Percentiles rank a stretch among this genome's conserved stretches.
Evolutionary conservation across 2,113 vertebrate species (phyloP).

Genomic region (Sciurus niger): DNA sequence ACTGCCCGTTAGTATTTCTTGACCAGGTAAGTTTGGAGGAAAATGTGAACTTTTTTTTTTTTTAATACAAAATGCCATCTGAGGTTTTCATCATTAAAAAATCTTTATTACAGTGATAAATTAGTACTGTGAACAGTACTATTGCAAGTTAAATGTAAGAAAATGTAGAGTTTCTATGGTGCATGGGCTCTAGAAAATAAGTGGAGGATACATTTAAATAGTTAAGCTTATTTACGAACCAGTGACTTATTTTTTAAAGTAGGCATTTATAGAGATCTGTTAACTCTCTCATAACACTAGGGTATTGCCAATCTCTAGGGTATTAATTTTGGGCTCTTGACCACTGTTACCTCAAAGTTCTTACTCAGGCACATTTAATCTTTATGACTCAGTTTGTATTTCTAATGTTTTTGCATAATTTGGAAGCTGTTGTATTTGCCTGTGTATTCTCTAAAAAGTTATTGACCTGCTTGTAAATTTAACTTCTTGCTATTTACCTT

Average conservation of each 20-base stretch:
- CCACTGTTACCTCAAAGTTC: neutral
- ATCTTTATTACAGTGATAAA: neutral
- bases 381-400: constrained; percentile 11
- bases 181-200: constrained; percentile 9
- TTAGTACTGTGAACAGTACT: neutral
- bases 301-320: neutral
- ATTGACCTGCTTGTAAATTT: neutral
- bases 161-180: neutral
- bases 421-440: neutral
- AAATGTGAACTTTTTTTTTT: constrained; percentile 1
- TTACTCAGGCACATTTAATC: neutral
- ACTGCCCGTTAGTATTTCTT: neutral
- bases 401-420: constrained; percentile 37
- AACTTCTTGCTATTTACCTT: neutral
- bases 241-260: neutral
- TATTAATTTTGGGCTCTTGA: neutral
- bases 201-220: neutral
- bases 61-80: constrained; percentile 3
- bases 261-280: neutral
- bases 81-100: constrained; percentile 35
- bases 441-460: constrained; percentile 18
- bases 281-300: neutral
- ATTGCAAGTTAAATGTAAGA: constrained; percentile 18
- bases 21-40: constrained; percentile 43
- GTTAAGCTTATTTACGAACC: neutral